These are phyloP conservation scores for Zaprionus camerounensis DNA, from an alignment of 1,140 invertebrate genomes.

Conservation along the genomic window DNA sequence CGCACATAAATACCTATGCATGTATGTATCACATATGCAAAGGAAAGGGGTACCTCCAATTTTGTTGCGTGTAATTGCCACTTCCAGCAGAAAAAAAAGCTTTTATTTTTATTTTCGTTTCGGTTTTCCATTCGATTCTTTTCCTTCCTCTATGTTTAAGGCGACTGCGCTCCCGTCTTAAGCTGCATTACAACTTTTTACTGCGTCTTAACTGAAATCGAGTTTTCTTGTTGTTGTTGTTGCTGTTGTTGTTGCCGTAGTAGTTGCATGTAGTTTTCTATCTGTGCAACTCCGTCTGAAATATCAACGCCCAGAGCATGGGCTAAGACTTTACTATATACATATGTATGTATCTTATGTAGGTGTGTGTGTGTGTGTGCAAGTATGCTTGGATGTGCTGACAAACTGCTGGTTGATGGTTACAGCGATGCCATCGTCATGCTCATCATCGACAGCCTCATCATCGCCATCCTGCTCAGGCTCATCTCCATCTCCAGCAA, in stretches of 20 bases:
- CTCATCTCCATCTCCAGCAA: slow-evolving; percentile 1
- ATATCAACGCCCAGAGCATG: slow-evolving; percentile 73
- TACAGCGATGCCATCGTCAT: slow-evolving; percentile 66
- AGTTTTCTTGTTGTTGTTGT: slow-evolving; percentile 67
- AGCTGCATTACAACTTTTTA: slow-evolving; percentile 83
- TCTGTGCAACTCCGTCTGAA: slow-evolving; percentile 75
- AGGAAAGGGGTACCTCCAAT: slow-evolving; percentile 69
- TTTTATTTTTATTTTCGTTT: slow-evolving; percentile 76
- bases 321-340: slow-evolving; percentile 21
- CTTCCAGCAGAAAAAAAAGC: slow-evolving; percentile 66
- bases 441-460: slow-evolving; percentile 16
- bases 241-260: slow-evolving; percentile 18
- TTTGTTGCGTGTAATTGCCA: slow-evolving; percentile 80
- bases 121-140: slow-evolving; percentile 66
- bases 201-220: slow-evolving; percentile 83
- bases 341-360: neutral
- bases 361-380: slow-evolving; percentile 17
- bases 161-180: slow-evolving; percentile 75
- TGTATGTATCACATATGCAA: slow-evolving; percentile 7
- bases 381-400: slow-evolving; percentile 29
- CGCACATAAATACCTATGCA: neutral
- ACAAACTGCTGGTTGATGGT: slow-evolving; percentile 69
- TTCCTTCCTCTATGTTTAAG: slow-evolving; percentile 81
- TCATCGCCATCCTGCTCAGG: slow-evolving; percentile 12
- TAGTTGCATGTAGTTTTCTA: slow-evolving; percentile 66